Conservation (phyloP, 2,113 vertebrate genomes). For the Peromyscus maniculatus region DNA sequence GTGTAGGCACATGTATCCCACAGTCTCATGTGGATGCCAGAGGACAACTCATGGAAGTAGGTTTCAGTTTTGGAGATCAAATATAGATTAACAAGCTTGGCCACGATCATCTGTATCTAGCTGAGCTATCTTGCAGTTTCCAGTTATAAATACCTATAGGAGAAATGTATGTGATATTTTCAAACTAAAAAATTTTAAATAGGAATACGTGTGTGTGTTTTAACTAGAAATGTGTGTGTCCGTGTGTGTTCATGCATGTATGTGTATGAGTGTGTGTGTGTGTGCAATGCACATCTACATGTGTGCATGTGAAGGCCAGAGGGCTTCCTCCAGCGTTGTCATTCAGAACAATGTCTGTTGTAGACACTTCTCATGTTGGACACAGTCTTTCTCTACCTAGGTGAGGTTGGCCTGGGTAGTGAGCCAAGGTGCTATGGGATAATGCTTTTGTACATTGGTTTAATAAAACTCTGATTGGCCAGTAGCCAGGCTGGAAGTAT, state of each 20-base stretch:
- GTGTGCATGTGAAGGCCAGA: background rate
- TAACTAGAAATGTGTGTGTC: background rate
- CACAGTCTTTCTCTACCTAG: no score
- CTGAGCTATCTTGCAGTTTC: background rate
- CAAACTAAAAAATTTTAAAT: background rate
- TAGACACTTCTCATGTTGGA: background rate
- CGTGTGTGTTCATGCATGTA: background rate
- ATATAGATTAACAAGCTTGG: background rate
- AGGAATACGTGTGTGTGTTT: background rate
- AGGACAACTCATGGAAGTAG: no score
- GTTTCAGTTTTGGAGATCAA: background rate
- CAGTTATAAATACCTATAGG: background rate
- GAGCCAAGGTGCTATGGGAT: background rate
- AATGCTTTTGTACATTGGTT: no score
- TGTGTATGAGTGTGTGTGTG: background rate
- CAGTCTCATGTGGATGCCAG: background rate
- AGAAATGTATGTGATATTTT: background rate
- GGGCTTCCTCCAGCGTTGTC: background rate
- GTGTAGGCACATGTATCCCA: background rate
- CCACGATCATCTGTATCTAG: background rate
- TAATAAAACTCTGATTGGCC: no score
- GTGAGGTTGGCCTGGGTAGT: background rate
- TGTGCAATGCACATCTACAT: background rate
- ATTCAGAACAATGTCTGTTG: background rate
- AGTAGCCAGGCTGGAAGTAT: no score